Conservation (phyloP, 2,888 invertebrate genomes). For the Unio delphinus region DNA sequence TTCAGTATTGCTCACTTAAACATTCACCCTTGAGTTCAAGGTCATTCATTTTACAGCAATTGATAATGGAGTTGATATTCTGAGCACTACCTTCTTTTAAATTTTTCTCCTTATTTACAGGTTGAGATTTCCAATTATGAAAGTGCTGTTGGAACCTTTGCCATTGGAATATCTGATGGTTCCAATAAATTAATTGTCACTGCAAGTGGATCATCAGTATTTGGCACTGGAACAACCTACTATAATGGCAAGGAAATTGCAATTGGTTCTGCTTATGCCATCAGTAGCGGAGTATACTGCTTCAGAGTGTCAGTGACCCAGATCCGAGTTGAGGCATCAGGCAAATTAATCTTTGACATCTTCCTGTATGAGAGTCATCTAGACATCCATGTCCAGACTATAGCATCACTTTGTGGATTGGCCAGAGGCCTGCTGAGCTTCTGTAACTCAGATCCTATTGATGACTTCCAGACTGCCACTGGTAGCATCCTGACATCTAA, state of each 20-base stretch:
- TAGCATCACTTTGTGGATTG: constrained; percentile 8
- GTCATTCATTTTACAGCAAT: no score
- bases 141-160: no score
- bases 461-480: constrained; percentile 35
- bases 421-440: constrained; percentile 22
- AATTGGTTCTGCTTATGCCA: constrained; percentile 8
- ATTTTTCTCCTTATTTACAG: no score
- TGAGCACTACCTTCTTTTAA: no score
- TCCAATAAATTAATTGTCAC: no score
- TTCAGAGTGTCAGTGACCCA: constrained; percentile 8
- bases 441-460: constrained; percentile 12
- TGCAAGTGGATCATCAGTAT: no score
- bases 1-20: no score
- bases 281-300: constrained; percentile 7
- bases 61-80: no score
- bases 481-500: constrained; percentile 23
- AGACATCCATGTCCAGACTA: constrained; percentile 11
- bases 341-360: constrained; percentile 11
- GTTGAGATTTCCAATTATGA: no score
- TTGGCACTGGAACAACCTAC: no score
- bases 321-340: constrained; percentile 6
- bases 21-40: no score
- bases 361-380: constrained; percentile 11
- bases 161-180: no score
- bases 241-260: constrained; percentile 9